Percentiles rank a stretch among this genome's conserved stretches.
Evolutionary conservation across 2,113 vertebrate species (phyloP).

Genomic region (Hemichromis elongatus): DNA sequence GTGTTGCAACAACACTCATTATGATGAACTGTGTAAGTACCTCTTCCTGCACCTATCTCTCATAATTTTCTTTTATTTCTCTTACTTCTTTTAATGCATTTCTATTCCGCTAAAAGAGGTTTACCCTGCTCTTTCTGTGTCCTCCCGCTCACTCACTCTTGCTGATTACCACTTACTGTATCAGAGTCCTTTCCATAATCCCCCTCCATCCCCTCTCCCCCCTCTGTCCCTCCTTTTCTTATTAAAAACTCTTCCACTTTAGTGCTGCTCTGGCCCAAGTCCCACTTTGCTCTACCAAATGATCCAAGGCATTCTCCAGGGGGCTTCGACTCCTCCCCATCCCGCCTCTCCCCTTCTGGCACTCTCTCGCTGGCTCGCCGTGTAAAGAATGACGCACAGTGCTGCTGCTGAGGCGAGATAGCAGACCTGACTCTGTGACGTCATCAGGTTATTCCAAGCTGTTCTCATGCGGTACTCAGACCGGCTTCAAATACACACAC

Average conservation of each 20-base stretch:
- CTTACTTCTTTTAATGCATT: background rate
- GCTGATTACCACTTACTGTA: conserved; percentile 9
- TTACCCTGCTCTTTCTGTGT: background rate
- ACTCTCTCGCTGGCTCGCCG: background rate
- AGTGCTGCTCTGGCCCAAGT: conserved; percentile 19
- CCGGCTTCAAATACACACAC: background rate
- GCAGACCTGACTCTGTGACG: conserved; percentile 51
- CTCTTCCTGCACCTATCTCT: background rate
- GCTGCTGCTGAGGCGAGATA: conserved; percentile 54
- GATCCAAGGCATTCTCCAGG: conserved; percentile 36
- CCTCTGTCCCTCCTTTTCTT: conserved; percentile 17
- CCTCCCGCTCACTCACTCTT: background rate
- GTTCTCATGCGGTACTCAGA: conserved; percentile 32
- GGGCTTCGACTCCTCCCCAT: background rate
- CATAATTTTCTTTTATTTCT: background rate
- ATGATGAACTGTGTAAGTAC: conserved; percentile 1
- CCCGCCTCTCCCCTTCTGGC: background rate
- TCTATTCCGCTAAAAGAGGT: background rate
- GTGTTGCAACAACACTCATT: conserved; percentile 22
- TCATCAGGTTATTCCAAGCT: conserved; percentile 53
- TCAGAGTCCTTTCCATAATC: background rate
- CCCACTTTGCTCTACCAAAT: conserved; percentile 19
- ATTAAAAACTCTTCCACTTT: conserved; percentile 44
- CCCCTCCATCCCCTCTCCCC: background rate
- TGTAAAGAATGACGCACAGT: conserved; percentile 48